These are phyloP conservation scores for Onychomys arenicola DNA, from an alignment of 2,797 vertebrate genomes.

Conservation along the genomic window DNA sequence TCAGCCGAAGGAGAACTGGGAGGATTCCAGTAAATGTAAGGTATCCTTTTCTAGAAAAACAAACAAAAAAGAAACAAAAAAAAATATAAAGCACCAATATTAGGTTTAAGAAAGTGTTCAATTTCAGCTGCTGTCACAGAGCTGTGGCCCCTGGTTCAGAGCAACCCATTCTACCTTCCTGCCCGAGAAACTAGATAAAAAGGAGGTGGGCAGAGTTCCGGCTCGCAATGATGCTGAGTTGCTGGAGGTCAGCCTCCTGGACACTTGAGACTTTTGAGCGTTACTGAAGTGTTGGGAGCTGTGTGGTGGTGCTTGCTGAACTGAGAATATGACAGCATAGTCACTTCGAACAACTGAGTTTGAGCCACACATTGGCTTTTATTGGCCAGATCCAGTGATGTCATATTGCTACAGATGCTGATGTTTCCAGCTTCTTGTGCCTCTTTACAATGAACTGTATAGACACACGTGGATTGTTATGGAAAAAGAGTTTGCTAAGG, in stretches of 20 bases:
- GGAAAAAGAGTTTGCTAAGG: neutral
- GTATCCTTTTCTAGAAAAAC: neutral
- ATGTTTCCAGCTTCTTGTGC: neutral
- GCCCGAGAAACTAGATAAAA: neutral
- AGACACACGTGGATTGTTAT: neutral
- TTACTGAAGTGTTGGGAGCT: neutral
- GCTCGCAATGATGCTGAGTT: neutral
- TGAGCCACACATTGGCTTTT: neutral
- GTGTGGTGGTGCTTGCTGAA: too few species aligned
- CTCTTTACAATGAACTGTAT: neutral
- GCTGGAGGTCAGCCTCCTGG: neutral
- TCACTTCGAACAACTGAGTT: neutral
- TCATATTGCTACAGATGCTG: neutral
- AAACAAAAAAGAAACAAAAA: neutral
- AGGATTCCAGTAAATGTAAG: neutral
- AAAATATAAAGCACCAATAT: neutral
- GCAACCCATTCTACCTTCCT: neutral
- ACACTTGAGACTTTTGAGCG: neutral
- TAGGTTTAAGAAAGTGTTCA: neutral
- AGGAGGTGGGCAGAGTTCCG: neutral
- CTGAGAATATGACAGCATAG: rapidly evolving
- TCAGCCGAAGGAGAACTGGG: slow-evolving; percentile 44
- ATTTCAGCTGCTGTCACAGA: neutral
- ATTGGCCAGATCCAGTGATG: neutral
- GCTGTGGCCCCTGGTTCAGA: neutral